A percentile compares a stretch with the other conserved stretches of the same genome.
Conservation (phyloP, 2,888 invertebrate genomes). For the Troides aeacus region DNA sequence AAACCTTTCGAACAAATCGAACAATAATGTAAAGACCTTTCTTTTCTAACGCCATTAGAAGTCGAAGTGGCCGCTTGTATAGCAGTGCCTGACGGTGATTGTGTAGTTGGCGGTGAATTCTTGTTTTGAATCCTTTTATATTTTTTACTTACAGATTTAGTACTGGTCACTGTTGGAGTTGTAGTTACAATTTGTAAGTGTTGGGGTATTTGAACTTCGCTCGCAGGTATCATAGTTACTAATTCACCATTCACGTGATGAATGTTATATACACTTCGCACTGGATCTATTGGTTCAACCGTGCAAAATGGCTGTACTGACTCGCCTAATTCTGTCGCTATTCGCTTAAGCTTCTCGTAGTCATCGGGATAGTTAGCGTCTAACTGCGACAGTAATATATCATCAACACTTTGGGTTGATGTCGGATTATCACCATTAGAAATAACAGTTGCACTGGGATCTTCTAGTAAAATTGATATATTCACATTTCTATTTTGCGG, state of each 20-base stretch:
- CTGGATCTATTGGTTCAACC: conserved; percentile 75
- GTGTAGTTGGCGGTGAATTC: conserved; percentile 68
- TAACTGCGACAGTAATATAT: conserved; percentile 84
- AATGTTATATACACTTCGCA: conserved; percentile 77
- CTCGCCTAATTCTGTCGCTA: conserved; percentile 90
- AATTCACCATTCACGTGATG: conserved; percentile 73
- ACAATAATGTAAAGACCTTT: conserved; percentile 93
- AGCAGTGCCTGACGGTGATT: conserved; percentile 59
- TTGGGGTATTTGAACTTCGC: conserved; percentile 69
- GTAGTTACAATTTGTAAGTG: conserved; percentile 80
- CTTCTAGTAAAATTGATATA: conserved; percentile 74
- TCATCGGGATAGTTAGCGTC: conserved; percentile 87
- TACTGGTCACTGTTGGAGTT: conserved; percentile 81
- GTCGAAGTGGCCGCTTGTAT: conserved; percentile 80
- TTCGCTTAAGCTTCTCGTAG: conserved; percentile 90
- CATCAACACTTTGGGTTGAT: conserved; percentile 84
- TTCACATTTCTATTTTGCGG: conserved; percentile 67
- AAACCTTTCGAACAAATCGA: conserved; percentile 96
- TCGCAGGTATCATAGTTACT: conserved; percentile 73
- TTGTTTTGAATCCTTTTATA: conserved; percentile 83
- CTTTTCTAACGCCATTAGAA: conserved; percentile 88
- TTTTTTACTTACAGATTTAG: conserved; percentile 84
- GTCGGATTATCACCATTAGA: conserved; percentile 77
- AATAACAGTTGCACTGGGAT: conserved; percentile 64
- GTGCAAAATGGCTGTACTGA: conserved; percentile 86